These are phyloP conservation scores for Crax fasciolata DNA, from an alignment of 2,797 vertebrate genomes.

Conservation along the genomic window DNA sequence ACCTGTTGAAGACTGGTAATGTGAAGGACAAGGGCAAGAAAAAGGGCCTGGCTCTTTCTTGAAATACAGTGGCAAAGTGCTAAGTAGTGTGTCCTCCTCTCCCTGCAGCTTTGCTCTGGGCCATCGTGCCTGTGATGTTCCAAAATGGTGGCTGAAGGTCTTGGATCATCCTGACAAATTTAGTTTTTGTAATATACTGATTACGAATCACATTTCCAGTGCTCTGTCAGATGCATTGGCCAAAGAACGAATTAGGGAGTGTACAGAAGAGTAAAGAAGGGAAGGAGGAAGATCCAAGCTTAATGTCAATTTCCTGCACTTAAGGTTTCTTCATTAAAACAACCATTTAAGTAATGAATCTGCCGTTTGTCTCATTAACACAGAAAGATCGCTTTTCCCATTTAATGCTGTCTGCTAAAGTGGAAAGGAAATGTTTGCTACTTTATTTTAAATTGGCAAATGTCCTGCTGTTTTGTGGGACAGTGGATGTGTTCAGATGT, in stretches of 20 bases:
- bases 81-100: not conserved
- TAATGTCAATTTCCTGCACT: conserved; percentile 34
- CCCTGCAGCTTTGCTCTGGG: not conserved
- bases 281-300: not conserved
- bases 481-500: conserved; percentile 69
- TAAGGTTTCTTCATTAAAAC: conserved; percentile 2
- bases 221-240: conserved; percentile 15
- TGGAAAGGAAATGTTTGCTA: conserved; percentile 47
- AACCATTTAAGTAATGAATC: not conserved
- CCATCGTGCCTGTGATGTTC: not conserved
- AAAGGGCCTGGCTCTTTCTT: not conserved
- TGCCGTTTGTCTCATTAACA: conserved; percentile 39
- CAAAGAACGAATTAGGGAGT: not conserved
- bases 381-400: conserved; percentile 39
- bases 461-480: conserved; percentile 78
- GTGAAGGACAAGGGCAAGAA: not conserved
- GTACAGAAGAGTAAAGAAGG: not conserved
- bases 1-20: not conserved
- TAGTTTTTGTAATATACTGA: not conserved
- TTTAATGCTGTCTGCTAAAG: conserved; percentile 37
- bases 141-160: not conserved
- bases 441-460: conserved; percentile 64
- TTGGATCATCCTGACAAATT: not conserved
- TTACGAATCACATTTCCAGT: not conserved
- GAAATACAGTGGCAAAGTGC: not conserved